Conservation (phyloP, 2,797 vertebrate genomes). For the Anabas testudineus region DNA sequence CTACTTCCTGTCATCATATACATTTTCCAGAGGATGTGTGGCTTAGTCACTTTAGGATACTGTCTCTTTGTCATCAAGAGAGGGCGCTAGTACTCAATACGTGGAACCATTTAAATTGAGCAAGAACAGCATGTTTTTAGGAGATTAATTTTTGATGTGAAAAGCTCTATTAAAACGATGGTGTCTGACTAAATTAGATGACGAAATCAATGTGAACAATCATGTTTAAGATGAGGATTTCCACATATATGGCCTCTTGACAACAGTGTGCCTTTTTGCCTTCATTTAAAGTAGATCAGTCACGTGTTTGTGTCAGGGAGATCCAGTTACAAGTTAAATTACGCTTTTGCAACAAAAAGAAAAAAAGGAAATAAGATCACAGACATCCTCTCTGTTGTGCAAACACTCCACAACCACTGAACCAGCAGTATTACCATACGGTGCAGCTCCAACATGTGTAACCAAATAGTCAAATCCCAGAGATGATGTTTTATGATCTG, state of each 20-base stretch:
- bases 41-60: constrained; percentile 15
- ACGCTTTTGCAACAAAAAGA: not conserved
- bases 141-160: constrained; percentile 50
- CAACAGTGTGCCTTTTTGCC: constrained; percentile 1
- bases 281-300: constrained; percentile 19
- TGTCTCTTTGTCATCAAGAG: constrained; percentile 72
- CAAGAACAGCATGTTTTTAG: constrained; percentile 26
- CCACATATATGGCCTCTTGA: not conserved
- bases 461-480: constrained; percentile 73
- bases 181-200: constrained; percentile 12
- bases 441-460: constrained; percentile 61
- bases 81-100: constrained; percentile 84
- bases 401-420: constrained; percentile 39
- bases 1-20: not conserved
- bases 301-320: constrained; percentile 2
- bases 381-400: constrained; percentile 36
- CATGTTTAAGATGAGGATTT: not conserved
- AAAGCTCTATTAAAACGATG: constrained; percentile 6
- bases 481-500: constrained; percentile 74
- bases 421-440: constrained; percentile 55
- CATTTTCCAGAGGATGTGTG: constrained; percentile 12
- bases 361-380: constrained; percentile 38
- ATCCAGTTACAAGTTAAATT: constrained; percentile 31
- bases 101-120: constrained; percentile 38
- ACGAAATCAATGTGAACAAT: constrained; percentile 25